Evolutionary conservation across 1,140 invertebrate genomes (phyloP).

Genomic region (Glomeris maerens): DNA sequence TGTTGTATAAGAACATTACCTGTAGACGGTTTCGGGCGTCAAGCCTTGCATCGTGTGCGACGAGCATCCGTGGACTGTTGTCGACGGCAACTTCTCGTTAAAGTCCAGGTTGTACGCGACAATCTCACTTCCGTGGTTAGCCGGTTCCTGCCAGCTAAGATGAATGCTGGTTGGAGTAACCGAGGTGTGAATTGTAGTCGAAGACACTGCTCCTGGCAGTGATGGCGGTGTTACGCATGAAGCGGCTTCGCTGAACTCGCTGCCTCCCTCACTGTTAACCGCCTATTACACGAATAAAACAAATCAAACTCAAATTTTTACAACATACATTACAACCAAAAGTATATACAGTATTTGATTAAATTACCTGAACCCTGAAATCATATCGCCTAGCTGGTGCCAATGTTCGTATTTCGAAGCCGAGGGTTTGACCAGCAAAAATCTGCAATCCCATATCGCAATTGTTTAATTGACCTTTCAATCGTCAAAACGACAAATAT

Average conservation of each 20-base stretch:
- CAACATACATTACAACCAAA: not conserved
- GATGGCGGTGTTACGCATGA: slow-evolving; percentile 52
- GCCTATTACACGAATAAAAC: slow-evolving; percentile 36
- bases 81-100: slow-evolving; percentile 41
- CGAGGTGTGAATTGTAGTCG: slow-evolving; percentile 34
- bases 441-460: slow-evolving; percentile 25
- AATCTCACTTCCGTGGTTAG: slow-evolving; percentile 53
- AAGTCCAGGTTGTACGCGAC: slow-evolving; percentile 59
- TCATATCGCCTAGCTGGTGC: slow-evolving; percentile 59
- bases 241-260: slow-evolving; percentile 49
- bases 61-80: slow-evolving; percentile 35
- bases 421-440: slow-evolving; percentile 34
- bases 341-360: not conserved
- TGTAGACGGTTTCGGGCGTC: slow-evolving; percentile 40
- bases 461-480: too few relatives aligned
- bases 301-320: too few relatives aligned
- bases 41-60: slow-evolving; percentile 33
- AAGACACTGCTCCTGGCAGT: slow-evolving; percentile 48
- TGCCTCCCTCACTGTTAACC: slow-evolving; percentile 55
- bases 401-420: slow-evolving; percentile 52
- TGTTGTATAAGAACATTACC: slow-evolving; percentile 26
- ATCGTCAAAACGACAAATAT: slow-evolving; percentile 1
- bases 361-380: slow-evolving; percentile 49
- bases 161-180: slow-evolving; percentile 48
- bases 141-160: slow-evolving; percentile 55